These are phyloP conservation scores for Sander lucioperca DNA, from an alignment of 2,113 vertebrate genomes.

Conservation along the genomic window DNA sequence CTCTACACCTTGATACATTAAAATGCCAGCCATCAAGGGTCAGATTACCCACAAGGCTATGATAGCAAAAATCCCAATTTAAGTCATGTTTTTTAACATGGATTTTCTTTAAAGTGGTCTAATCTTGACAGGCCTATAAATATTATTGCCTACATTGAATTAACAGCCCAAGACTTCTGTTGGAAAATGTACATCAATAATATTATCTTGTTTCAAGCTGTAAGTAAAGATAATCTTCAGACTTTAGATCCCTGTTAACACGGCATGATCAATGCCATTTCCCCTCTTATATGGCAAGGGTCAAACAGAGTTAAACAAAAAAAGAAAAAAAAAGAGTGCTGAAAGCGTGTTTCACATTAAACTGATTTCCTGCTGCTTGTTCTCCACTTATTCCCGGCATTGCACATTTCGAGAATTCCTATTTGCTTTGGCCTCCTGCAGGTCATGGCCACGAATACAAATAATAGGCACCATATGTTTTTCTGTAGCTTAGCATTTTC, in stretches of 20 bases:
- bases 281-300: slow-evolving; percentile 35
- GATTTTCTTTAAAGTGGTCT: slow-evolving; percentile 28
- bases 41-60: neutral
- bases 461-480: slow-evolving; percentile 50
- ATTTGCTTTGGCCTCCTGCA: slow-evolving; percentile 65
- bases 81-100: slow-evolving; percentile 22
- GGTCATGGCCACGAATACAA: slow-evolving; percentile 47
- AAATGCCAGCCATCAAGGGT: slow-evolving; percentile 21
- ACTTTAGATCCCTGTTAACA: slow-evolving; percentile 42
- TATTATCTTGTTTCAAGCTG: slow-evolving; percentile 28
- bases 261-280: slow-evolving; percentile 32
- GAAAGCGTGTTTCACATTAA: slow-evolving; percentile 65
- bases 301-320: slow-evolving; percentile 60
- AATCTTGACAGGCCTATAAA: slow-evolving; percentile 13
- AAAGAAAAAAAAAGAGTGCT: slow-evolving; percentile 26
- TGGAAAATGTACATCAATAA: slow-evolving; percentile 52
- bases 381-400: slow-evolving; percentile 47
- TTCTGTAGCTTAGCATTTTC: slow-evolving; percentile 19
- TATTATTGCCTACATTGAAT: slow-evolving; percentile 30
- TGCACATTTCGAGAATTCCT: slow-evolving; percentile 39
- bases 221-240: slow-evolving; percentile 19
- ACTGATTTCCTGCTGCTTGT: slow-evolving; percentile 60
- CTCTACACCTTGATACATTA: slow-evolving; percentile 29
- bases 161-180: slow-evolving; percentile 22
- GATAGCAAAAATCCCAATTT: neutral